Conservation (phyloP, 2,113 vertebrate genomes). For the Sapajus apella region DNA sequence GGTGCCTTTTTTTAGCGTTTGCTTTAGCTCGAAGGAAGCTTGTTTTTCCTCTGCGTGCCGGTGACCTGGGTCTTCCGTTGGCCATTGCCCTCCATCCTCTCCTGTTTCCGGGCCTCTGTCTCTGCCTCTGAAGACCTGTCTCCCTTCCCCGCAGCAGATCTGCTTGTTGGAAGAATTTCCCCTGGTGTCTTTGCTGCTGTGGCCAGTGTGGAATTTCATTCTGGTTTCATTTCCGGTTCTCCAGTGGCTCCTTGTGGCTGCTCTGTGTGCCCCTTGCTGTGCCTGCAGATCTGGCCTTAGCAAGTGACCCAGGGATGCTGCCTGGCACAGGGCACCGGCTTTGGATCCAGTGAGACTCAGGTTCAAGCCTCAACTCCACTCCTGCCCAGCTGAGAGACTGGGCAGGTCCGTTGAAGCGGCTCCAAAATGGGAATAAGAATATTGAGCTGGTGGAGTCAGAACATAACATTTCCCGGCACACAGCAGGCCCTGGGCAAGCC, state of each 20-base stretch:
- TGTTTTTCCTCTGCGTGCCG: not conserved
- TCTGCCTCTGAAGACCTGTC: not conserved
- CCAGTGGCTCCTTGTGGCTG: not conserved
- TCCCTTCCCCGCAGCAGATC: not conserved
- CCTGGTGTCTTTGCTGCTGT: accelerated
- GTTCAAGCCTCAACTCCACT: not conserved
- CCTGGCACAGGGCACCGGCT: not conserved
- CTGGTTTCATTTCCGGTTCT: conserved; percentile 15
- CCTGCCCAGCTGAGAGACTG: accelerated
- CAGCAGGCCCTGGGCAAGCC: not conserved
- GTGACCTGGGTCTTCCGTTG: not conserved
- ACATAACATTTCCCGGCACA: accelerated
- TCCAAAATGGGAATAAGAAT: no score
- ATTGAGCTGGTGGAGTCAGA: accelerated
- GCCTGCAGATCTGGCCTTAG: not conserved
- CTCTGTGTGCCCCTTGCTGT: not conserved
- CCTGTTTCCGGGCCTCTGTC: not conserved
- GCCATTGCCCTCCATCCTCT: not conserved
- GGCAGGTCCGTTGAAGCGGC: not conserved
- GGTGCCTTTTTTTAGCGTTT: not conserved
- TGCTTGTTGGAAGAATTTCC: not conserved
- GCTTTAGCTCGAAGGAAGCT: not conserved
- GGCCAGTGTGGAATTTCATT: not conserved
- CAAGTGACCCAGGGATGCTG: not conserved
- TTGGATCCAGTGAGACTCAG: not conserved